Evolutionary conservation across 2,797 vertebrate genomes (phyloP), one percentile per base, ranked within the genome.

Genomic region (Calcarius lapponicus): DNA sequence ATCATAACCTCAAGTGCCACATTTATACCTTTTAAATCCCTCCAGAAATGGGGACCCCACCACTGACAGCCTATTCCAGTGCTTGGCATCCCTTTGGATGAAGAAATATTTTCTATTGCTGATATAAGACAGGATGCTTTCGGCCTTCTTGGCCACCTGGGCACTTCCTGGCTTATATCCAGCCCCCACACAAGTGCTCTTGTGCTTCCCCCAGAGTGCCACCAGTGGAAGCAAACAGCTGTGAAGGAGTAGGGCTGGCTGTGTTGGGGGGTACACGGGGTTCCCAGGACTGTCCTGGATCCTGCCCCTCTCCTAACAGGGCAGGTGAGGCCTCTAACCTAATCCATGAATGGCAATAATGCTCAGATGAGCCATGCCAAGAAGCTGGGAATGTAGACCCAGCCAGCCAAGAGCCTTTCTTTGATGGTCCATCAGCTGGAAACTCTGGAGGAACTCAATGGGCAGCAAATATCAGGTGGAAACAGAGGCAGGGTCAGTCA

Each of bases 231-330:
- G 53, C 32, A 10, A 36, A 21, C 0, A 2, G 84, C 43, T 21
- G 20, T 2, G 25, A 34, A n/a, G 56, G 56, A 42, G 18, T 0
- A 26, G 36, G 50, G n/a, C 10, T 61, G 67, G 50, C 12, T 60
- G 4, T 0, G 4, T 1, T 0, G 3, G 43, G 43, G 53, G 61
- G 32, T 8, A 5, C 5, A 0, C 2, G 21, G 26, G 6, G 17
- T n/a, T 47, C 10, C 51, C 2, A 5, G 65, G 42, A 17, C n/a
- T 48, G 15, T 13, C 25, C 74, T 8, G 3, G 38, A 7, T 5
- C 36, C 56, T 45, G 17, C 42, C 32, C 8, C 38, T 53, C 38
- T 53, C 54, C 71, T 24, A 17, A 34, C 14, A 14, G 6, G 29
- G 15, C 6, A 5, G 19, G 4, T 8, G 21, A 26, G 9, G 14